Evolutionary conservation across 2,797 vertebrate species (phyloP).

Genomic region (Pterois miles): DNA sequence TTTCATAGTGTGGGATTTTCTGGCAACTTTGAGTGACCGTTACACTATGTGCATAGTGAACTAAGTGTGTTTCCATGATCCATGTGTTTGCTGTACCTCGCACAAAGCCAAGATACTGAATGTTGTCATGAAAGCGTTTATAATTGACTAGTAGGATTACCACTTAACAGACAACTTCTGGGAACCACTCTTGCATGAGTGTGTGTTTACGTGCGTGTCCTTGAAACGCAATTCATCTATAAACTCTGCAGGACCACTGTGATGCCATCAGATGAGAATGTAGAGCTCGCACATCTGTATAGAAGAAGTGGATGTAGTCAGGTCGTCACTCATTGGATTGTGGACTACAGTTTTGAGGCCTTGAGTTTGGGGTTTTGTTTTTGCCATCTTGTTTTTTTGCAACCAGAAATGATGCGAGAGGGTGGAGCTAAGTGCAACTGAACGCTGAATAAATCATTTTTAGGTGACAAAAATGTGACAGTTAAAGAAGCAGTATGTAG

Average conservation of each 20-base stretch:
- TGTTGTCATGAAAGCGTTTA: conserved; percentile 22
- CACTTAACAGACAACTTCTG: conserved; percentile 54
- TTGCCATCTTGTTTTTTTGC: too few relatives aligned
- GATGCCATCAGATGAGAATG: conserved; percentile 46
- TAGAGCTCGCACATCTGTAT: not conserved
- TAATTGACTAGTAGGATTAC: conserved; percentile 33
- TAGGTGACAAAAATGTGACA: too few relatives aligned
- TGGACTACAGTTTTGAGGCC: too few relatives aligned
- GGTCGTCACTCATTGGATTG: too few relatives aligned
- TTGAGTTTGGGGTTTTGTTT: too few relatives aligned
- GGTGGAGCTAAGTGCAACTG: too few relatives aligned
- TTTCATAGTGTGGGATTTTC: conserved; percentile 3
- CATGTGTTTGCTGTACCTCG: not conserved
- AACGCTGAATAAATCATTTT: too few relatives aligned
- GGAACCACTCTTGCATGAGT: conserved; percentile 27
- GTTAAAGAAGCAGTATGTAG: too few relatives aligned
- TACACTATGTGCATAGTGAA: conserved; percentile 2
- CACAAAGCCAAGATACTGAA: conserved; percentile 16
- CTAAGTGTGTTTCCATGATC: conserved; percentile 8
- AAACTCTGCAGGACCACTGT: conserved; percentile 31
- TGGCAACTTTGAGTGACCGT: not conserved
- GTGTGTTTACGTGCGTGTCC: conserved; percentile 14
- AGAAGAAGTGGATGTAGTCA: too few relatives aligned
- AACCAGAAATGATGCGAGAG: too few relatives aligned
- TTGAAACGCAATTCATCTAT: conserved; percentile 38